These are phyloP conservation scores for Whitmania pigra DNA, from an alignment of 1,140 invertebrate species.

Conservation along the genomic window DNA sequence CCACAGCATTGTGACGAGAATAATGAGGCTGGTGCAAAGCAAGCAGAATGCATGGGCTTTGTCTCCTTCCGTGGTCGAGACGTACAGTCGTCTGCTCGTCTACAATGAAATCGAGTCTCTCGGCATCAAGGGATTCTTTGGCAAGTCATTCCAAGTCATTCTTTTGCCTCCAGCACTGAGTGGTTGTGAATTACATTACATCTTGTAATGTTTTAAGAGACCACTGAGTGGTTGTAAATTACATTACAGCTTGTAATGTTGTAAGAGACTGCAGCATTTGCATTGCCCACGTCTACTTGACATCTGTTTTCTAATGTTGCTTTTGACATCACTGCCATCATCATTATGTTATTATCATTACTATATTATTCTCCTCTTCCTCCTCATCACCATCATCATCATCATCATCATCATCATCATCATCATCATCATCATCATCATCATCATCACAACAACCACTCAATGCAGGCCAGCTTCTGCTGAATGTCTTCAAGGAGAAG, in stretches of 20 bases:
- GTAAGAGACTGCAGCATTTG: too few relatives aligned
- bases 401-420: slow-evolving; percentile 5
- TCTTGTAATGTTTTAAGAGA: too few relatives aligned
- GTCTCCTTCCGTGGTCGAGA: slow-evolving; percentile 82
- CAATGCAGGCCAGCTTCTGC: slow-evolving; percentile 63
- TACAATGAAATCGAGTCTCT: slow-evolving; percentile 93
- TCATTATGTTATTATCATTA: neutral
- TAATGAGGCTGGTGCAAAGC: slow-evolving; percentile 71
- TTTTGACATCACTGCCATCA: too few relatives aligned
- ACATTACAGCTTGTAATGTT: too few relatives aligned
- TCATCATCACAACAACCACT: slow-evolving; percentile 18
- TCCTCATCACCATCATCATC: neutral
- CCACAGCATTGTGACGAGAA: slow-evolving; percentile 75
- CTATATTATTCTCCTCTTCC: neutral
- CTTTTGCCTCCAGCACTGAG: too few relatives aligned
- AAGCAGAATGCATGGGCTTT: slow-evolving; percentile 63
- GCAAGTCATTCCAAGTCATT: slow-evolving; percentile 48
- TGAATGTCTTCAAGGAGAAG: slow-evolving; percentile 77
- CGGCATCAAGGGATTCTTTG: slow-evolving; percentile 89
- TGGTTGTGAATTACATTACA: too few relatives aligned
- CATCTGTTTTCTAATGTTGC: too few relatives aligned
- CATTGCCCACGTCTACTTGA: too few relatives aligned
- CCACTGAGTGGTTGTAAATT: too few relatives aligned
- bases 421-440: slow-evolving; percentile 3
- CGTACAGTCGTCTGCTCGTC: slow-evolving; percentile 77